phyloP scores from a whole-genome alignment of 2,113 vertebrate species.

The Rhodinocichla rosea region DNA sequence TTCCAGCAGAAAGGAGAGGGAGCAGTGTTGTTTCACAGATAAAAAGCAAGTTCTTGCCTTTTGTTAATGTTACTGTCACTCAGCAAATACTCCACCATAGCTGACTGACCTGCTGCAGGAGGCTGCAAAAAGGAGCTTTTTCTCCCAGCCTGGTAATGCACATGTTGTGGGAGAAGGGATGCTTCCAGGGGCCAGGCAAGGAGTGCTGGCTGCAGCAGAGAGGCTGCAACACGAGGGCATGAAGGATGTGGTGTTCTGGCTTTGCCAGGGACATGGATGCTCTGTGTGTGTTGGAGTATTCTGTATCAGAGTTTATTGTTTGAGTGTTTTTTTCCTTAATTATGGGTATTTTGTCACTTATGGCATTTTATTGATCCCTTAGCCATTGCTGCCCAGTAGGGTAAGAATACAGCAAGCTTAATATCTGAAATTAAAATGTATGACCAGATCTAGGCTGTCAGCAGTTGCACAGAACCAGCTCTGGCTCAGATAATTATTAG shows the following conservation, averaged over 20 bases:
- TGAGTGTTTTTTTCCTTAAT: not conserved
- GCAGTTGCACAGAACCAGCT: not conserved
- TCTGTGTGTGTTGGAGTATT: accelerated
- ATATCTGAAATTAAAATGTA: not conserved
- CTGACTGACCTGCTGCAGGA: not conserved
- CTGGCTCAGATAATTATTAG: not conserved
- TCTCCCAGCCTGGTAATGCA: not conserved
- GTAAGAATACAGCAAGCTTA: not conserved
- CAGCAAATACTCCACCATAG: not conserved
- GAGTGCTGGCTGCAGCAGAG: not conserved
- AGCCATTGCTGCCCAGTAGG: not conserved
- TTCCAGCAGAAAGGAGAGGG: not conserved
- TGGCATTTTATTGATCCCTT: not conserved
- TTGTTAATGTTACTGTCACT: not conserved
- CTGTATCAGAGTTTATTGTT: not conserved
- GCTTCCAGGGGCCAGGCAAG: not conserved
- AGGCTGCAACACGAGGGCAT: not conserved
- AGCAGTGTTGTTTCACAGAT: not conserved
- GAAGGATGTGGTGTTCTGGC: accelerated
- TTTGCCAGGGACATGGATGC: not conserved
- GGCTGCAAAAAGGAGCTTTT: not conserved
- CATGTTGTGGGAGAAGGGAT: accelerated
- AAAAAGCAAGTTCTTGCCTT: not conserved
- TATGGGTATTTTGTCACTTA: not conserved
- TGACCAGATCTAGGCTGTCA: not conserved